Evolutionary conservation across 2,797 vertebrate genomes (phyloP).

Genomic region (Poecilia picta): DNA sequence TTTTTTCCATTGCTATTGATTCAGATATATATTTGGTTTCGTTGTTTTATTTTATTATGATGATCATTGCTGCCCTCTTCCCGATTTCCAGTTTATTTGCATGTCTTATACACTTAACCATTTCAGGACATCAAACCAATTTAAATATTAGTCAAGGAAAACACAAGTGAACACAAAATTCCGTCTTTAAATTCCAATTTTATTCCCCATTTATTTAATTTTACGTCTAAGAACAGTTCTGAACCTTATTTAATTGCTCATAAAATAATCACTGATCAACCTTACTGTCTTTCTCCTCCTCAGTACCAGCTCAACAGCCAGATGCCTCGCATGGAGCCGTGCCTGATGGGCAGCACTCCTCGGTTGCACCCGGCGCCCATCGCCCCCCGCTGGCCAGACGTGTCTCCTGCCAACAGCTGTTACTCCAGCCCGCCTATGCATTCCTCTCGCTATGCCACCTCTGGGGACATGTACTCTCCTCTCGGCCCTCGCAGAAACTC

Average conservation of each 20-base stretch:
- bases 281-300: constrained; percentile 22
- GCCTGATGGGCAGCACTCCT: constrained; percentile 92
- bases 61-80: background rate
- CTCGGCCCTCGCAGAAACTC: constrained; percentile 93
- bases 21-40: background rate
- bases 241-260: background rate
- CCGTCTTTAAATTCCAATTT: too few relatives aligned
- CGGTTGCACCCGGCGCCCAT: constrained; percentile 92
- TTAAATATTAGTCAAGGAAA: too few relatives aligned
- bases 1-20: background rate
- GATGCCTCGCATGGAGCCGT: constrained; percentile 95
- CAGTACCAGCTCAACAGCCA: constrained; percentile 96
- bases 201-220: background rate
- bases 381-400: constrained; percentile 94
- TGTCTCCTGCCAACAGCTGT: constrained; percentile 91
- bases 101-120: too few relatives aligned
- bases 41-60: background rate
- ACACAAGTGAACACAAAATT: too few relatives aligned
- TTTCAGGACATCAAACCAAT: too few relatives aligned
- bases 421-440: constrained; percentile 95
- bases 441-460: constrained; percentile 89
- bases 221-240: background rate
- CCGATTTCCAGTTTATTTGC: too few relatives aligned
- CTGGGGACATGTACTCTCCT: constrained; percentile 93
- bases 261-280: background rate